phyloP scores from a whole-genome alignment of 1,140 invertebrate genomes.

The Drosophila arizonae region DNA sequence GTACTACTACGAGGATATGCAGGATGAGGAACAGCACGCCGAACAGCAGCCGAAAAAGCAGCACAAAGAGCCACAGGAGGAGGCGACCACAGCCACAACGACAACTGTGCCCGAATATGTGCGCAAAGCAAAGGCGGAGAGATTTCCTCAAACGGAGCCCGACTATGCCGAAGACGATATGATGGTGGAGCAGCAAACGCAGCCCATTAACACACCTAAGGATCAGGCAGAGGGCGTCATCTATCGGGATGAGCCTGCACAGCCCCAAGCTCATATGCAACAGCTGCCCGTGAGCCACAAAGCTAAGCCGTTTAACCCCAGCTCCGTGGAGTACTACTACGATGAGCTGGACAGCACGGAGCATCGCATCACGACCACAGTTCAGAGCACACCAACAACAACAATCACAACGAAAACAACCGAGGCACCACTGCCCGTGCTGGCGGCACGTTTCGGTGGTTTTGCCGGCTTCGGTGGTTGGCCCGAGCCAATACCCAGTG shows the following conservation, averaged over 20 bases:
- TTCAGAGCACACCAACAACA: not conserved
- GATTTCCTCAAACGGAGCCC: conserved; percentile 39
- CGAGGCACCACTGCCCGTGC: conserved; percentile 35
- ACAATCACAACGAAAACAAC: conserved; percentile 15
- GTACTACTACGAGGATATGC: conserved; percentile 55
- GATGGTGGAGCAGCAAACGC: conserved; percentile 34
- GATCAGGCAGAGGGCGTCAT: conserved; percentile 32
- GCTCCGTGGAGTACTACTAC: conserved; percentile 58
- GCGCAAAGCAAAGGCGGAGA: conserved; percentile 67
- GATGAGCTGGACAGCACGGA: conserved; percentile 49
- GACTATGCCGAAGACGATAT: conserved; percentile 58
- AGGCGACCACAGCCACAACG: conserved; percentile 25
- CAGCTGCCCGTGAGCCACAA: conserved; percentile 41
- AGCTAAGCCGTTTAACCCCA: conserved; percentile 45
- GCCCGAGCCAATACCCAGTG: conserved; percentile 31
- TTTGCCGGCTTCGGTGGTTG: conserved; percentile 36
- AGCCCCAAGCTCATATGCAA: conserved; percentile 55
- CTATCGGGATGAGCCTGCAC: conserved; percentile 49
- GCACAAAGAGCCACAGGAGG: conserved; percentile 11
- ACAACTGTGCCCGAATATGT: conserved; percentile 70
- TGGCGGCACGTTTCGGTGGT: conserved; percentile 51
- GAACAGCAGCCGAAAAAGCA: conserved; percentile 11
- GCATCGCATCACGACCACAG: conserved; percentile 1
- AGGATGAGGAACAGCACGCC: conserved; percentile 36
- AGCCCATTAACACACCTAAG: conserved; percentile 7